phyloP scores from a whole-genome alignment of 1,140 invertebrate genomes.

The Penaeus vannamei region DNA sequence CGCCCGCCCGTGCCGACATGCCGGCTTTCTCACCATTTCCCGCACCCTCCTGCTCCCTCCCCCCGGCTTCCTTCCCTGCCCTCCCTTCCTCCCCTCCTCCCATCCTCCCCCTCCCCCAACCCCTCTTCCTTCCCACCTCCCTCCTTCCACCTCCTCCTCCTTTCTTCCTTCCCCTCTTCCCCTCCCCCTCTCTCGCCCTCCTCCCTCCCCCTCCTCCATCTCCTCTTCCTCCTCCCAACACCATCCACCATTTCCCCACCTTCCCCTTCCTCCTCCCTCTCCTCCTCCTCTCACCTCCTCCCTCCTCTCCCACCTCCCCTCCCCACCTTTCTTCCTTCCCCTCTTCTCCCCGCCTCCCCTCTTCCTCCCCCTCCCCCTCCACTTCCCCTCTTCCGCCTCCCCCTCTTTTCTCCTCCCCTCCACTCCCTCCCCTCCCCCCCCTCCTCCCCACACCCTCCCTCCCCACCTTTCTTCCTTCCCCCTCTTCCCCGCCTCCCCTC shows the following conservation, averaged over 20 bases:
- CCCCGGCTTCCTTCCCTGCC: neutral
- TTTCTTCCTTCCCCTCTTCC: neutral
- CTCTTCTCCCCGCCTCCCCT: too few relatives aligned
- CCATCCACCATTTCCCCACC: neutral
- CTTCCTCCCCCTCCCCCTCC: too few relatives aligned
- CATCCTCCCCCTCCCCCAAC: neutral
- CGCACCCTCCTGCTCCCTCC: neutral
- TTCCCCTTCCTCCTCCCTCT: neutral
- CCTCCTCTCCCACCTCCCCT: neutral
- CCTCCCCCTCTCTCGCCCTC: neutral
- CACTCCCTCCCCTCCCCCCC: too few relatives aligned
- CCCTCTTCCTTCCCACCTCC: neutral
- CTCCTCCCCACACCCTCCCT: too few relatives aligned
- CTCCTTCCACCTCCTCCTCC: neutral
- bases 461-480: too few relatives aligned
- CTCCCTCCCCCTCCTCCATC: neutral
- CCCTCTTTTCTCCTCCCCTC: too few relatives aligned
- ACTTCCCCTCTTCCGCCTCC: too few relatives aligned
- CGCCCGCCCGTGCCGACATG: too few relatives aligned
- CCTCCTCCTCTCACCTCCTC: neutral
- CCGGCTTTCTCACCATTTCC: neutral
- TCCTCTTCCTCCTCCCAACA: neutral
- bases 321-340: too few relatives aligned
- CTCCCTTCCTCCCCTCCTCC: neutral
- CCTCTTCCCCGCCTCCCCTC: too few relatives aligned